phyloP scores from a whole-genome alignment of 2,888 invertebrate genomes.

The Drosophila yooni region DNA sequence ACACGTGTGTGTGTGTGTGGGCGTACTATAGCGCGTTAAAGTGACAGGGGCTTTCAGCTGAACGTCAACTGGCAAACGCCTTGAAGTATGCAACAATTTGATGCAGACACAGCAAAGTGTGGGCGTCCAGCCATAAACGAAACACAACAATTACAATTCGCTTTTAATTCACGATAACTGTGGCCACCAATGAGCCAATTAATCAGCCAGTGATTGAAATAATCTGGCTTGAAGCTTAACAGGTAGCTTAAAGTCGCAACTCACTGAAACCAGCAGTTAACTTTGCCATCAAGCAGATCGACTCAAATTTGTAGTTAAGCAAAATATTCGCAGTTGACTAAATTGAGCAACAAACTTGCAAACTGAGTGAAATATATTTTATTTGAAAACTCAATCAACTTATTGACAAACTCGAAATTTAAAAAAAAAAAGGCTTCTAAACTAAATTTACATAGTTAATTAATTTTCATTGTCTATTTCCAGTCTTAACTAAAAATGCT shows the following conservation, averaged over 20 bases:
- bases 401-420: neutral
- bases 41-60: constrained; percentile 59
- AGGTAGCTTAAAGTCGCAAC: neutral
- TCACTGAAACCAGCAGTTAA: neutral
- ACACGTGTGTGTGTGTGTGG: constrained; percentile 32
- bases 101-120: constrained; percentile 13
- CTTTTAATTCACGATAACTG: constrained; percentile 55
- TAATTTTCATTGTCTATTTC: neutral
- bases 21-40: constrained; percentile 56
- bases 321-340: too few species aligned
- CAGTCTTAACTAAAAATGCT: neutral
- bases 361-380: neutral
- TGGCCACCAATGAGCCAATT: constrained; percentile 22
- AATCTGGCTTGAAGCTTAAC: neutral
- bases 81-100: constrained; percentile 73
- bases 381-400: neutral
- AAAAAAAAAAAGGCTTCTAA: rapidly evolving
- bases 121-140: neutral
- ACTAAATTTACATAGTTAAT: neutral
- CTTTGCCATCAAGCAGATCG: neutral
- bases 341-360: neutral
- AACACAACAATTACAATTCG: constrained; percentile 54
- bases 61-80: constrained; percentile 48
- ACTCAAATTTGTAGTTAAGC: too few species aligned
- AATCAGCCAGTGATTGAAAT: constrained; percentile 26